phyloP scores from a whole-genome alignment of 2,888 invertebrate species.

The Drosophila kokeensis region DNA sequence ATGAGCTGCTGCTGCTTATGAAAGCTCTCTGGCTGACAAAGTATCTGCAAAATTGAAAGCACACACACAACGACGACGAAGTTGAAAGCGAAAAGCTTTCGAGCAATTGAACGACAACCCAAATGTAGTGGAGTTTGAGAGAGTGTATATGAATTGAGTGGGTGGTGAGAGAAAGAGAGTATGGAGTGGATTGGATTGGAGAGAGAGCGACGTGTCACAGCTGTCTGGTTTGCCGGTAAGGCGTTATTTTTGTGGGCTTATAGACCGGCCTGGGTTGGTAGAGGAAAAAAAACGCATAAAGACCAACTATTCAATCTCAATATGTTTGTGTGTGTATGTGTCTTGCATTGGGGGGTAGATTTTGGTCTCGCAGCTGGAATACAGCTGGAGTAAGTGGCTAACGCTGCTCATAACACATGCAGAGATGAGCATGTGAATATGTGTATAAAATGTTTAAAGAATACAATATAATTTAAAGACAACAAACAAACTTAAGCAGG shows the following conservation, averaged over 20 bases:
- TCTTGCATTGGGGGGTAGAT: conserved; percentile 41
- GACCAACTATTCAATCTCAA: conserved; percentile 46
- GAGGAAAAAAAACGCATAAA: conserved; percentile 10
- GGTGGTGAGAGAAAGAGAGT: conserved; percentile 3
- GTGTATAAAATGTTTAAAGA: neutral
- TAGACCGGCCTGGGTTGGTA: conserved; percentile 44
- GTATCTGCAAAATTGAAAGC: conserved; percentile 52
- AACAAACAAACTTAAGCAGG: neutral
- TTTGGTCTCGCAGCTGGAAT: conserved; percentile 6
- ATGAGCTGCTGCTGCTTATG: conserved; percentile 17
- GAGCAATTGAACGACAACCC: conserved; percentile 26
- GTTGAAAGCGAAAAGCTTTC: conserved; percentile 29
- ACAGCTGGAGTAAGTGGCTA: conserved; percentile 13
- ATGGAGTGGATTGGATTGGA: neutral
- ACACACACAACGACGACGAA: conserved; percentile 27
- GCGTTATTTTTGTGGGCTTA: conserved; percentile 38
- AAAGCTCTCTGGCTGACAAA: conserved; percentile 39
- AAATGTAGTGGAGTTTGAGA: conserved; percentile 1
- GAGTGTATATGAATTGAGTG: neutral
- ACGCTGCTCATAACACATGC: conserved; percentile 9
- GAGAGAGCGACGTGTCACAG: conserved; percentile 47
- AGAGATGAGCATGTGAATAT: conserved; percentile 33
- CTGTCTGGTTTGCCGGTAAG: conserved; percentile 69
- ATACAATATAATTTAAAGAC: neutral
- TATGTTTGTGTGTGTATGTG: conserved; percentile 19